phyloP scores from a whole-genome alignment of 2,888 invertebrate species.

The Callyntrura guangdongensis region DNA sequence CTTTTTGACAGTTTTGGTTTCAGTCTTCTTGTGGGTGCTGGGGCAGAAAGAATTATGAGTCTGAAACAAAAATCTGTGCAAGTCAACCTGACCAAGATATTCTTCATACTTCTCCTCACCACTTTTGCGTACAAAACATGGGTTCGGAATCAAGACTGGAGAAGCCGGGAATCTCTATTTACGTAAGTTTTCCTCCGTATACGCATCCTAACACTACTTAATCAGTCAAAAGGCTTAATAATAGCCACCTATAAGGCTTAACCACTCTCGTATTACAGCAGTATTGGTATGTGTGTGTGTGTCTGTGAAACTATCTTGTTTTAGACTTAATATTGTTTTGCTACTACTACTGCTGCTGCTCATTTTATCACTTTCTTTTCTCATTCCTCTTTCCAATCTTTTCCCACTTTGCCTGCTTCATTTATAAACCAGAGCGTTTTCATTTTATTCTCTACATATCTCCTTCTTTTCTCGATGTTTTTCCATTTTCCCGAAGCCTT shows the following conservation, averaged over 20 bases:
- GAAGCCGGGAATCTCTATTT: slow-evolving; percentile 91
- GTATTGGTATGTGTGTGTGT: not conserved
- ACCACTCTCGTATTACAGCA: not conserved
- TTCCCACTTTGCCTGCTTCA: slow-evolving; percentile 5
- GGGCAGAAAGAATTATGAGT: slow-evolving; percentile 88
- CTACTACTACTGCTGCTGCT: not conserved
- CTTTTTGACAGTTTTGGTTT: slow-evolving; percentile 90
- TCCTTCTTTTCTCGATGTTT: slow-evolving; percentile 18
- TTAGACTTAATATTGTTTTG: slow-evolving; percentile 5
- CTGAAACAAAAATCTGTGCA: slow-evolving; percentile 83
- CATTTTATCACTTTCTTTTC: slow-evolving; percentile 45
- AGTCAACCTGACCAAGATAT: slow-evolving; percentile 88
- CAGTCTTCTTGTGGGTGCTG: slow-evolving; percentile 92
- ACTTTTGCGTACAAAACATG: slow-evolving; percentile 90
- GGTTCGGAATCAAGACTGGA: slow-evolving; percentile 92
- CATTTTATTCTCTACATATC: slow-evolving; percentile 27
- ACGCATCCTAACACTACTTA: not conserved
- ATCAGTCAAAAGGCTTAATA: not conserved
- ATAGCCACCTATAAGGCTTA: not conserved
- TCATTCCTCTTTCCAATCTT: slow-evolving; percentile 44
- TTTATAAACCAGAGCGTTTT: slow-evolving; percentile 48
- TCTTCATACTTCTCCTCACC: slow-evolving; percentile 88
- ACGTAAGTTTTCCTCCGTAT: slow-evolving; percentile 87
- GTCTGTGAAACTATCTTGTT: not conserved
- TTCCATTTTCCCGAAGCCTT: not conserved